Conservation (phyloP, 2,797 vertebrate genomes). For the Onychomys leucogaster region DNA sequence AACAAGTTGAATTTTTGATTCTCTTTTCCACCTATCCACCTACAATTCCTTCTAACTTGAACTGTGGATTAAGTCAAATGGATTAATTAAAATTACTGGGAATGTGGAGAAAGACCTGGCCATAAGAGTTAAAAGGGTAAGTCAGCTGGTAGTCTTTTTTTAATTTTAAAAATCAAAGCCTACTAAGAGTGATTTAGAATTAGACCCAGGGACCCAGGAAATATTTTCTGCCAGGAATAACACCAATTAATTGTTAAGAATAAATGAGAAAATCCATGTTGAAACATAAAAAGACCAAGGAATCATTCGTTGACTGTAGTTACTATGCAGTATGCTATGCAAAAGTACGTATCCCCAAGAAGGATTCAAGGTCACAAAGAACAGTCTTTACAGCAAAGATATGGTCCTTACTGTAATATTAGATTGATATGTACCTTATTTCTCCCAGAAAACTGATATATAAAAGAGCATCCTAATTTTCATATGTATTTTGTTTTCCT, state of each 20-base stretch:
- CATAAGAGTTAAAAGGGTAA: conserved; percentile 41
- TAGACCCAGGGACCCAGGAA: not conserved
- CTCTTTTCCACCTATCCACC: not conserved
- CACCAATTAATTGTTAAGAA: not conserved
- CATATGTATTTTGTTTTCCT: not conserved
- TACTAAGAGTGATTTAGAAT: conserved; percentile 20
- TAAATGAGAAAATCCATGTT: conserved; percentile 14
- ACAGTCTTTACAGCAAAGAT: not conserved
- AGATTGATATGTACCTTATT: not conserved
- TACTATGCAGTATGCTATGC: not conserved
- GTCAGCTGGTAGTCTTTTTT: not conserved
- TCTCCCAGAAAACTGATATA: not conserved
- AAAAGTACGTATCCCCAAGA: not conserved
- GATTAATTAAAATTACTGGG: not conserved
- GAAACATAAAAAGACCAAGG: not conserved
- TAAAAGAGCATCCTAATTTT: not conserved
- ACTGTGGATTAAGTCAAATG: not conserved
- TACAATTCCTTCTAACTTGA: not conserved
- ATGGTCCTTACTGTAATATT: not conserved
- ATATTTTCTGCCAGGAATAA: conserved; percentile 4
- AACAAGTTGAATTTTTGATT: not conserved
- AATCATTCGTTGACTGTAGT: not conserved
- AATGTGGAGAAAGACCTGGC: not conserved
- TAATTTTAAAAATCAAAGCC: conserved; percentile 17
- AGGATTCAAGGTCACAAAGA: not conserved